Evolutionary conservation across 2,888 invertebrate genomes (phyloP), one percentile per base, ranked within the genome.

Genomic region (Chironomus riparius): DNA sequence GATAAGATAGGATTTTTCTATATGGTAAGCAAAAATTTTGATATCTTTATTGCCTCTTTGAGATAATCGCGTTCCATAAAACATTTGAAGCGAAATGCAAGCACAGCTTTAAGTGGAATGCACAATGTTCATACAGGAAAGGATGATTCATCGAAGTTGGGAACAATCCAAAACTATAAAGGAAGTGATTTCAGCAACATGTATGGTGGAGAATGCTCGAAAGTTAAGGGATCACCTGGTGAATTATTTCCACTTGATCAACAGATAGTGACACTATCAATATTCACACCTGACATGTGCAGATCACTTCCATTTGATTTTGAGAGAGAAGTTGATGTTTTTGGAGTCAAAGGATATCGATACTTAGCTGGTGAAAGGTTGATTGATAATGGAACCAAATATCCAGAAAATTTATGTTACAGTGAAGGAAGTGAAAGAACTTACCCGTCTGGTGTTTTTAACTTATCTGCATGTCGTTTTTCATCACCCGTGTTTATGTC

Each of bases 251-350:
- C 91, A 0, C 90, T 91, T 0, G 85, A 88, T 79, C 83, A 89
- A 78, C 85, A 85, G 0, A 88, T 88, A 77, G 85, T 87, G 1
- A 81, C 82, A n/a, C 85, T 91, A n/a, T 83, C 83, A 47, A 85
- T 93, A 79, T 93, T 92, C 82, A 86, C 90, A 76, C 86, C 92
- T 0, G 93, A 94, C 81, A 85, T 94, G 79, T 94, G 94, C 83
- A 88, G 93, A 77, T 88, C 85, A 0, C 85, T 91, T 13, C 85
- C 86, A 56, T 82, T 92, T 81, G 88, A 89, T 78, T 92, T 87
- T 80, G 86, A 86, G 28, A 84, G 86, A 78, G 89, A 88, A 21
- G 87, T 87, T 0, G 80, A 82, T 1, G 80, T 89, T 6, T 84
- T 86, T 22, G 91, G 90, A 0, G 84, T 93, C 2, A 81, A 83